Evolutionary conservation across 1,140 invertebrate species (phyloP).

Genomic region (Aporrectodea caliginosa): DNA sequence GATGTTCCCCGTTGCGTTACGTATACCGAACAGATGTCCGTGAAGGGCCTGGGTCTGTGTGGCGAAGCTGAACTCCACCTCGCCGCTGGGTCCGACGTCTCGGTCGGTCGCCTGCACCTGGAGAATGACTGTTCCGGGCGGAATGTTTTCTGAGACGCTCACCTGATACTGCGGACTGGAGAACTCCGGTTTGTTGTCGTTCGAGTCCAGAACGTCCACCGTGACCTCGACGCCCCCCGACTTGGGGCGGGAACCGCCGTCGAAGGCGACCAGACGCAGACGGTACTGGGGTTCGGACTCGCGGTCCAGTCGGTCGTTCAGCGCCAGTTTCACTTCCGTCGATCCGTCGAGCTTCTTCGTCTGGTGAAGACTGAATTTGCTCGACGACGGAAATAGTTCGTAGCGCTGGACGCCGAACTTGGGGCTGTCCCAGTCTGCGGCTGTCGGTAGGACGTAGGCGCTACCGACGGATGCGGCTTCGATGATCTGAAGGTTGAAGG

Average conservation of each 20-base stretch:
- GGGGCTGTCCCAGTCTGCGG: conserved; percentile 35
- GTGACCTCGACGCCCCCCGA: not conserved
- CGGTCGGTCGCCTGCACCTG: too few species aligned
- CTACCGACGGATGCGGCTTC: conserved; percentile 20
- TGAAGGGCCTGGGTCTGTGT: not conserved
- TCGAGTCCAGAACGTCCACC: not conserved
- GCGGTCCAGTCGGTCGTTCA: not conserved
- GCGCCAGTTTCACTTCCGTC: not conserved
- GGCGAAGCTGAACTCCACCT: conserved; percentile 16
- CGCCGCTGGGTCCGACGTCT: conserved; percentile 26
- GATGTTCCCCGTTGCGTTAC: conserved; percentile 77
- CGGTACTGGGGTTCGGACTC: not conserved
- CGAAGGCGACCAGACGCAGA: not conserved
- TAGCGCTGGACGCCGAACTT: conserved; percentile 23
- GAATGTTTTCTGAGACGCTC: not conserved
- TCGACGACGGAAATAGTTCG: too few species aligned
- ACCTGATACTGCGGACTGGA: not conserved
- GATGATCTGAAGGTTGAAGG: not conserved
- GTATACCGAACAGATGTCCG: conserved; percentile 6
- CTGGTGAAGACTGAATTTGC: not conserved
- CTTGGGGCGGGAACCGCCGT: not conserved
- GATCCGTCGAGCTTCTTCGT: not conserved
- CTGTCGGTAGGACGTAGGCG: conserved; percentile 34
- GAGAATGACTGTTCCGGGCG: not conserved
- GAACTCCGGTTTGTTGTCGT: conserved; percentile 14